A percentile compares a stretch with the other conserved stretches of the same genome.
phyloP scores from a whole-genome alignment of 2,888 invertebrate species.

The Argyra leucocephala region DNA sequence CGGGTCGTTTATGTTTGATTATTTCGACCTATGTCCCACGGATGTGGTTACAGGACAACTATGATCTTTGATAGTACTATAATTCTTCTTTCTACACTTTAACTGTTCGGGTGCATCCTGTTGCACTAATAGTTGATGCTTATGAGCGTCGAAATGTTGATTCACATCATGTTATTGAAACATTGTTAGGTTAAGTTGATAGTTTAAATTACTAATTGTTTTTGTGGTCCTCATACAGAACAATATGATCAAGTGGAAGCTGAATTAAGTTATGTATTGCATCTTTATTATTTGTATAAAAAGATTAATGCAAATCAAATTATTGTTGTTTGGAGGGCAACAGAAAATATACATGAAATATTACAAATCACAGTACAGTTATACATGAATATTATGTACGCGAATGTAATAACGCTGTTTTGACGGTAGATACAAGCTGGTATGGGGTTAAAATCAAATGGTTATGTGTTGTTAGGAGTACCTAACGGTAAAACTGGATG shows the following conservation, averaged over 20 bases:
- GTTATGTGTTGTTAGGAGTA: conserved; percentile 86
- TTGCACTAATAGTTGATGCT: conserved; percentile 95
- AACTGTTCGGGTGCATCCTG: conserved; percentile 87
- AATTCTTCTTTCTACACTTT: too few species aligned
- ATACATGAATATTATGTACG: conserved; percentile 96
- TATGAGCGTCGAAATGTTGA: conserved; percentile 96
- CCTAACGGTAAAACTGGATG: conserved; percentile 87
- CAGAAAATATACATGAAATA: conserved; percentile 93
- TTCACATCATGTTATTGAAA: conserved; percentile 92
- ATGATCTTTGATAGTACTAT: too few species aligned
- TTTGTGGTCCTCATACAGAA: conserved; percentile 98
- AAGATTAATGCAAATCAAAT: conserved; percentile 86
- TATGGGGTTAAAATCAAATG: conserved; percentile 90
- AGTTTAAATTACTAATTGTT: conserved; percentile 96
- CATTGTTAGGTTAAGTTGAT: conserved; percentile 89
- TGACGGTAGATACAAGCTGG: conserved; percentile 89
- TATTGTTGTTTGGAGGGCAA: conserved; percentile 99
- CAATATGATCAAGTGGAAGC: conserved; percentile 96
- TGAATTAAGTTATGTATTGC: conserved; percentile 92
- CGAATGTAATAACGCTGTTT: conserved; percentile 85
- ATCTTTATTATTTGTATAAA: conserved; percentile 86
- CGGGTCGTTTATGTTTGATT: too few species aligned
- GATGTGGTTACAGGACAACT: too few species aligned
- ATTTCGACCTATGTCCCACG: too few species aligned
- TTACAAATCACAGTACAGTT: conserved; percentile 92